phyloP scores from a whole-genome alignment of 2,797 vertebrate species.

The Enteromius trimaculatus region DNA sequence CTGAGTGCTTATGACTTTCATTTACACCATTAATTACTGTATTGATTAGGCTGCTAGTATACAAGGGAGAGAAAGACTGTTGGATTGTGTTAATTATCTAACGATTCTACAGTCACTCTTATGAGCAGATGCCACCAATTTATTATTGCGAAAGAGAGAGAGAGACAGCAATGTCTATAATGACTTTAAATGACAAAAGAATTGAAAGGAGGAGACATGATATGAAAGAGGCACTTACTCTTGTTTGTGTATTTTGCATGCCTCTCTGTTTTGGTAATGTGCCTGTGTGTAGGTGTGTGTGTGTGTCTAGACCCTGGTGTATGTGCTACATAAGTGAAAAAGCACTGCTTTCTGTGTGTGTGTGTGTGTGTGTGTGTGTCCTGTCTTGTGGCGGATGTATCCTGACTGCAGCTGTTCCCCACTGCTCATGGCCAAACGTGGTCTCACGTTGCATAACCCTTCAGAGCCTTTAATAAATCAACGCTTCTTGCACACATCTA shows the following conservation, averaged over 20 bases:
- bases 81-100: constrained; percentile 77
- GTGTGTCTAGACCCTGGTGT: not conserved
- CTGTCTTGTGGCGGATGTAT: constrained; percentile 15
- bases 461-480: constrained; percentile 49
- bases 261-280: not conserved
- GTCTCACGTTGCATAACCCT: constrained; percentile 35
- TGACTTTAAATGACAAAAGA: constrained; percentile 1
- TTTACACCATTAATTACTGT: constrained; percentile 71
- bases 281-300: not conserved
- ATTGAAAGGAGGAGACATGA: constrained; percentile 15
- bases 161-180: constrained; percentile 1
- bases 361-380: constrained; percentile 41
- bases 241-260: not conserved
- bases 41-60: constrained; percentile 67
- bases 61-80: constrained; percentile 53
- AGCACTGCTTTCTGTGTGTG: not conserved
- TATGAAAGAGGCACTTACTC: not conserved
- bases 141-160: constrained; percentile 25
- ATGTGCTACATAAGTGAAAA: not conserved
- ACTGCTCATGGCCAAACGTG: constrained; percentile 29
- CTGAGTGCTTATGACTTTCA: constrained; percentile 55
- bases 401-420: constrained; percentile 42
- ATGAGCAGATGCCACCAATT: constrained; percentile 65
- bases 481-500: constrained; percentile 60
- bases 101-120: constrained; percentile 76